Conservation (phyloP, 2,113 vertebrate species). For the Regulus satrapa region DNA sequence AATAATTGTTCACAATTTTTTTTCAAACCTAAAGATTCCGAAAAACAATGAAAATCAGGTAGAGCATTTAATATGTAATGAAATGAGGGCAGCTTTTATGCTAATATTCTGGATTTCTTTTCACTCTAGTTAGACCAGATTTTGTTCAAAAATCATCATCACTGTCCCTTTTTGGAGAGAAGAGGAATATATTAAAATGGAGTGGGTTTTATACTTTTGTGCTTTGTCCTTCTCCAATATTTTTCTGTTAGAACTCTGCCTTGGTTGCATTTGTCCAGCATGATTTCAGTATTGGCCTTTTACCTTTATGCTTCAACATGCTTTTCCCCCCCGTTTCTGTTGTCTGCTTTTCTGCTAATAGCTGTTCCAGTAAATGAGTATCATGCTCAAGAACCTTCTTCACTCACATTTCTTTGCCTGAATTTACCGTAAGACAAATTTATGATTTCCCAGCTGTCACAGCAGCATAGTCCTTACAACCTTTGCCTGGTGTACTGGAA, state of each 20-base stretch:
- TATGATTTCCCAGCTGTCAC: background rate
- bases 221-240: background rate
- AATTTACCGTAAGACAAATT: background rate
- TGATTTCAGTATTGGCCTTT: background rate
- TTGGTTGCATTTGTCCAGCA: background rate
- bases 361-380: background rate
- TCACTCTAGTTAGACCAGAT: background rate
- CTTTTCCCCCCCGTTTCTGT: background rate
- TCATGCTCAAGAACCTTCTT: background rate
- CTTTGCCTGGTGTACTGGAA: background rate
- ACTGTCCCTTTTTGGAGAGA: background rate
- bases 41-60: background rate
- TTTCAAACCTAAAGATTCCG: background rate
- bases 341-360: background rate
- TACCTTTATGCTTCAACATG: background rate
- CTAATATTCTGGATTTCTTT: background rate
- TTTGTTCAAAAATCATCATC: background rate
- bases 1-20: background rate
- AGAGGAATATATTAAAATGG: background rate
- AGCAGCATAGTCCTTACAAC: background rate
- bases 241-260: background rate
- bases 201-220: background rate
- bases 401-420: background rate
- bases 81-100: background rate
- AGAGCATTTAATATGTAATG: background rate